These are phyloP conservation scores for Rhipidura dahli DNA, from an alignment of 2,113 vertebrate genomes.

Conservation along the genomic window DNA sequence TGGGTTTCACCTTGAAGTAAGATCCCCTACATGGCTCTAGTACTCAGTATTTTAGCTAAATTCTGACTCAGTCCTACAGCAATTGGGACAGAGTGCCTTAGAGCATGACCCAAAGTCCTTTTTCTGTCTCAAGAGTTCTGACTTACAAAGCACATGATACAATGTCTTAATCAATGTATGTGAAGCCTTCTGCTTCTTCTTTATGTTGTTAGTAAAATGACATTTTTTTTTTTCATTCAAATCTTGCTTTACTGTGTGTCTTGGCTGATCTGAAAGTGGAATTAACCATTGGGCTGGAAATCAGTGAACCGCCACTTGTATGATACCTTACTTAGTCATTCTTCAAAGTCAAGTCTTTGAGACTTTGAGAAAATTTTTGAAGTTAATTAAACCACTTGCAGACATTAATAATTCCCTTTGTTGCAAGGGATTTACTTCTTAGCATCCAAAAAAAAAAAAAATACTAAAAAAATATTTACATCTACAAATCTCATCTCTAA, in stretches of 20 bases:
- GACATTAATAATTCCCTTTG: not conserved
- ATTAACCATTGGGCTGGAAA: not conserved
- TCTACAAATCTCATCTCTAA: not conserved
- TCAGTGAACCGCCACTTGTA: not conserved
- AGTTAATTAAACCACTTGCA: not conserved
- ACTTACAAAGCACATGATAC: accelerated
- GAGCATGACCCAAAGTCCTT: not conserved
- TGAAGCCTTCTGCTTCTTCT: not conserved
- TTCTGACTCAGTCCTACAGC: not conserved
- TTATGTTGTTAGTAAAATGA: not conserved
- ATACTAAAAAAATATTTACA: not conserved
- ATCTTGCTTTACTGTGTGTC: not conserved
- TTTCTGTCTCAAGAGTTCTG: not conserved
- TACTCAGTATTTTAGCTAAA: not conserved
- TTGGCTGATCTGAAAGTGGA: not conserved
- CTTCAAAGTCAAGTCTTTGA: not conserved
- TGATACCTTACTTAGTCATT: not conserved
- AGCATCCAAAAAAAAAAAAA: not conserved
- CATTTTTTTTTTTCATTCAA: not conserved
- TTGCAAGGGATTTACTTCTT: not conserved
- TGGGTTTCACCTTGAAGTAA: not conserved
- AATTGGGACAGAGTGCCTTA: not conserved
- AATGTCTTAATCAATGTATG: not conserved
- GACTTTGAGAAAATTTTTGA: not conserved
- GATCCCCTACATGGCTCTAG: accelerated